These are phyloP conservation scores for Drosophila trichaetosa DNA, from an alignment of 2,888 invertebrate genomes.

Conservation along the genomic window DNA sequence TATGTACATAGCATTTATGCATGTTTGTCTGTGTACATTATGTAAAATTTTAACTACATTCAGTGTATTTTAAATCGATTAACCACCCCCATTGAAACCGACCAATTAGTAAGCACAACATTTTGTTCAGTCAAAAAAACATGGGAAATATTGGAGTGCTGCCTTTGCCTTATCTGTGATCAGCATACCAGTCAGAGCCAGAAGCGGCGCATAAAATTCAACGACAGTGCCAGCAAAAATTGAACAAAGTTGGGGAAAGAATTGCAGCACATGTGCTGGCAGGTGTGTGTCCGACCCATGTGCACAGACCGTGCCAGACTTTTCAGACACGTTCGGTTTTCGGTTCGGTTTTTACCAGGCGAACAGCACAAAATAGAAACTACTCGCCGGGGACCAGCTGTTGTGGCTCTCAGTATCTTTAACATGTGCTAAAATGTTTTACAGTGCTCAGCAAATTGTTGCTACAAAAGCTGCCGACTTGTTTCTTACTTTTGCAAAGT, in stretches of 20 bases:
- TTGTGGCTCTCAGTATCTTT: neutral
- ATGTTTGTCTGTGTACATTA: conserved; percentile 9
- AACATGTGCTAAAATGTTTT: neutral
- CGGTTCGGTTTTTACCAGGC: conserved; percentile 76
- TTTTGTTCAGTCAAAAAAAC: conserved; percentile 20
- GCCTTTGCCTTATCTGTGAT: conserved; percentile 37
- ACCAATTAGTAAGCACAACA: conserved; percentile 11
- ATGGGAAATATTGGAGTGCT: conserved; percentile 25
- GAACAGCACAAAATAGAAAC: conserved; percentile 39
- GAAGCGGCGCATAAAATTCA: conserved; percentile 27
- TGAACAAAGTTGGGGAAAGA: conserved; percentile 65
- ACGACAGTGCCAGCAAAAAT: conserved; percentile 47
- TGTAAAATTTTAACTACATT: conserved; percentile 6
- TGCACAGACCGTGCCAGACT: conserved; percentile 73
- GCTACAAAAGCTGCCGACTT: conserved; percentile 1
- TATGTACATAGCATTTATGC: conserved; percentile 1
- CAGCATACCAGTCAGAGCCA: conserved; percentile 38
- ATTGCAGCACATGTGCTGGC: conserved; percentile 67
- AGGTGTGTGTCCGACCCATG: conserved; percentile 67
- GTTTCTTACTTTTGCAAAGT: conserved; percentile 4
- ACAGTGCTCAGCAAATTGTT: conserved; percentile 3
- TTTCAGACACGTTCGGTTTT: conserved; percentile 78
- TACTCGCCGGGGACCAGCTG: conserved; percentile 16
- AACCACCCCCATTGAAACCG: conserved; percentile 9
- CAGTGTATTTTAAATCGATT: conserved; percentile 19